Percentiles rank a stretch among this genome's conserved stretches.
Evolutionary conservation across 2,113 vertebrate genomes (phyloP).

Genomic region (Acanthisitta chloris): DNA sequence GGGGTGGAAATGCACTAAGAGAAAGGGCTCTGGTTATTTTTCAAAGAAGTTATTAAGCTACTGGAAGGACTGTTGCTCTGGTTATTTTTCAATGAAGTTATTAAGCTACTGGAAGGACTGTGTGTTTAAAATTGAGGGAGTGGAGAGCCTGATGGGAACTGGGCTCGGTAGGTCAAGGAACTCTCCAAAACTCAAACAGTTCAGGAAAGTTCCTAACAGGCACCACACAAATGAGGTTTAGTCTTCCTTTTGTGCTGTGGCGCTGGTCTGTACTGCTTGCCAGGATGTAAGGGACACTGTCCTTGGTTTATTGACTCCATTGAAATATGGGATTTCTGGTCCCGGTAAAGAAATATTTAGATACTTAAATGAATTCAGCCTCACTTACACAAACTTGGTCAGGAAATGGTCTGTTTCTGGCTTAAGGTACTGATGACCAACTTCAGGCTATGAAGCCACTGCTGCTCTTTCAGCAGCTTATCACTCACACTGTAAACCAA

Average conservation of each 20-base stretch:
- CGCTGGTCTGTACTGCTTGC: background rate
- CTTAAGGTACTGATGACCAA: background rate
- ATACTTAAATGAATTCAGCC: background rate
- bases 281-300: background rate
- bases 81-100: background rate
- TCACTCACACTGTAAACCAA: background rate
- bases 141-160: background rate
- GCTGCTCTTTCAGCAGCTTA: background rate
- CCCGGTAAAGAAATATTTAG: background rate
- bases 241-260: background rate
- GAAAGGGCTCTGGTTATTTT: background rate
- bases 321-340: background rate
- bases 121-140: background rate
- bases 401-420: background rate
- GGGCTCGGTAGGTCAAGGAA: background rate
- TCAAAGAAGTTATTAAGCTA: background rate
- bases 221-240: fast-evolving
- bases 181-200: background rate
- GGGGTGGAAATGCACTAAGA: background rate
- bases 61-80: background rate
- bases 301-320: background rate
- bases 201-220: background rate
- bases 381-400: background rate
- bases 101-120: background rate
- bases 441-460: background rate